Evolutionary conservation across 1,140 invertebrate genomes (phyloP).

Genomic region (Sycobia sp.): DNA sequence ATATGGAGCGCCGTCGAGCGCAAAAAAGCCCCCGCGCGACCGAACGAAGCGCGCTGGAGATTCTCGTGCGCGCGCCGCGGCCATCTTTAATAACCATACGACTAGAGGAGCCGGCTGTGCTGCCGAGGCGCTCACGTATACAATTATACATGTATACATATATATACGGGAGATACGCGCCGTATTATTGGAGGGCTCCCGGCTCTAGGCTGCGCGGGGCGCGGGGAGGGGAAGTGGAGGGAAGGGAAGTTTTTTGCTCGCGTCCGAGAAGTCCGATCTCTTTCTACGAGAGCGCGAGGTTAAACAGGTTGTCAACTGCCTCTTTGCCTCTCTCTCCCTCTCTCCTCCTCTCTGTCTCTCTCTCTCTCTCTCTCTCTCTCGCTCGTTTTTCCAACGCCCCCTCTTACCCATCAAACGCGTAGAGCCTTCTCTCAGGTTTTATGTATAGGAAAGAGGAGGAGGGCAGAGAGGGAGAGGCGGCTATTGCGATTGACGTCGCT

Average conservation of each 20-base stretch:
- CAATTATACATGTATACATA: neutral
- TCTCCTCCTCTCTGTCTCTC: conserved; percentile 34
- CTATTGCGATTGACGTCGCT: neutral
- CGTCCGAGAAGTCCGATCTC: conserved; percentile 48
- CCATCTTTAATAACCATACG: conserved; percentile 58
- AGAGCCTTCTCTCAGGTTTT: too few species aligned
- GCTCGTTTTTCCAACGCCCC: conserved; percentile 10
- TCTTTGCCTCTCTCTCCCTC: conserved; percentile 29
- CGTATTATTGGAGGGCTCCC: conserved; percentile 49
- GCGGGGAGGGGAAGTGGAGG: too few species aligned
- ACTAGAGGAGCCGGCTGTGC: neutral
- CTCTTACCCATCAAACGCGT: neutral
- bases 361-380: neutral
- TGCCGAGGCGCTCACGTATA: neutral
- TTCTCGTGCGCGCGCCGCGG: conserved; percentile 34
- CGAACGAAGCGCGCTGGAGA: conserved; percentile 27
- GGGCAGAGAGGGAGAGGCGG: neutral
- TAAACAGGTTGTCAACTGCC: conserved; percentile 56
- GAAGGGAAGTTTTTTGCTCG: conserved; percentile 48
- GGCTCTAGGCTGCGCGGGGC: too few species aligned
- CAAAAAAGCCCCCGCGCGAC: conserved; percentile 32
- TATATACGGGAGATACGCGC: conserved; percentile 29
- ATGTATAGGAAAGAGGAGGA: neutral
- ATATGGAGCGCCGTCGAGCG: conserved; percentile 42
- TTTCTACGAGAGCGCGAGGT: conserved; percentile 44